Percentiles rank a stretch among this genome's conserved stretches.
Conservation (phyloP, 1,140 invertebrate genomes). For the Stegodyphus mimosarum region DNA sequence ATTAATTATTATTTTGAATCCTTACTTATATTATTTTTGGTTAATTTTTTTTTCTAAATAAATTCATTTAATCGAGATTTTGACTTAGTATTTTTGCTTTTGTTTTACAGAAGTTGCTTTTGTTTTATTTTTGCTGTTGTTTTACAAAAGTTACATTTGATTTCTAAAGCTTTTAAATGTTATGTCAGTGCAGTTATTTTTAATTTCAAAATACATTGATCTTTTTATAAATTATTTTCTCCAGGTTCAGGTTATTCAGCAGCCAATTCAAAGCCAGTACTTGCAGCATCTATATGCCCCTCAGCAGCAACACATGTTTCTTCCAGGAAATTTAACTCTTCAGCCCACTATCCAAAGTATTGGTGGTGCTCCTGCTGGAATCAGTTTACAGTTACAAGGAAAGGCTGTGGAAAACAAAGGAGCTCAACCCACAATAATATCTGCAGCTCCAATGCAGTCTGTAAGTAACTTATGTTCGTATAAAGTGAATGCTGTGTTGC, state of each 20-base stretch:
- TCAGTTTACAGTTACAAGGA: slow-evolving; percentile 60
- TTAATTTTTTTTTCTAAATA: too few relatives aligned
- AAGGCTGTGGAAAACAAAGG: slow-evolving; percentile 55
- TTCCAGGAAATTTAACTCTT: slow-evolving; percentile 77
- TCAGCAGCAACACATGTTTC: slow-evolving; percentile 79
- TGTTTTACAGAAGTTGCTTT: too few relatives aligned
- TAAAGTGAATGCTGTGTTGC: too few relatives aligned
- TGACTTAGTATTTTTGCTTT: too few relatives aligned
- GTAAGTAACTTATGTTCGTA: slow-evolving; percentile 5
- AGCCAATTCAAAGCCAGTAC: slow-evolving; percentile 81
- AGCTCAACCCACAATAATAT: slow-evolving; percentile 70
- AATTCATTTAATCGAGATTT: too few relatives aligned
- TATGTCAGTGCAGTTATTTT: too few relatives aligned
- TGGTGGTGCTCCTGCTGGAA: slow-evolving; percentile 26
- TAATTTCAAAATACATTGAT: too few relatives aligned
- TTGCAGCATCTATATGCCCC: slow-evolving; percentile 82
- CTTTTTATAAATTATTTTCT: neutral
- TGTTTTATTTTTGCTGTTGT: too few relatives aligned
- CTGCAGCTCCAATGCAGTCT: slow-evolving; percentile 81
- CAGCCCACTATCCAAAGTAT: slow-evolving; percentile 68
- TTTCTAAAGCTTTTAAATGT: too few relatives aligned
- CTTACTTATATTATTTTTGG: too few relatives aligned
- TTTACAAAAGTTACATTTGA: too few relatives aligned
- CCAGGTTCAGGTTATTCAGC: slow-evolving; percentile 82
- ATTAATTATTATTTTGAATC: too few relatives aligned